Conservation (phyloP, 1,140 invertebrate genomes). For the Matsumurasca onukii region DNA sequence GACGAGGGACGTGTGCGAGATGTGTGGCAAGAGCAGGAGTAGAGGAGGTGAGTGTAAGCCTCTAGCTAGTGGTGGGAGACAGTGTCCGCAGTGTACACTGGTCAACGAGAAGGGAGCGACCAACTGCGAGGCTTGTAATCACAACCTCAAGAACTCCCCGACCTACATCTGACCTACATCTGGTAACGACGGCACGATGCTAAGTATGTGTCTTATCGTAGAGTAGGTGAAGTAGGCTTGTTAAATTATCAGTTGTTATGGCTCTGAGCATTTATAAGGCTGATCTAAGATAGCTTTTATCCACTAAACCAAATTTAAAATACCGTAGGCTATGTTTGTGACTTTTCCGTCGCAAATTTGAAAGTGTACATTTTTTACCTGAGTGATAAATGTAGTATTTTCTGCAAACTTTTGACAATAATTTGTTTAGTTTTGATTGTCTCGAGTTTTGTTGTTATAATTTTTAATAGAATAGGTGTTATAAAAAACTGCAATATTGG, state of each 20-base stretch:
- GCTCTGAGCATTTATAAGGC: slow-evolving; percentile 1
- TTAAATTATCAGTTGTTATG: slow-evolving; percentile 7
- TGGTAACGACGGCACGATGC: not conserved
- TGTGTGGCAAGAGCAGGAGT: slow-evolving; percentile 68
- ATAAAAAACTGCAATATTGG: too few species aligned
- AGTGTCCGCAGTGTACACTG: slow-evolving; percentile 76
- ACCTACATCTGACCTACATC: slow-evolving; percentile 61
- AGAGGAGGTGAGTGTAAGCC: slow-evolving; percentile 62
- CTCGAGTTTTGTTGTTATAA: too few species aligned
- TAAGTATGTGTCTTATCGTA: slow-evolving; percentile 28
- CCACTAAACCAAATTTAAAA: too few species aligned
- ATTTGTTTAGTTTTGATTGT: too few species aligned
- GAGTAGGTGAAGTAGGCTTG: slow-evolving; percentile 24
- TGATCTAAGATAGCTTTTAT: slow-evolving; percentile 16
- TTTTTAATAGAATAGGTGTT: too few species aligned
- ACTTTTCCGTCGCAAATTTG: too few species aligned
- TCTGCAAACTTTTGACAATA: too few species aligned
- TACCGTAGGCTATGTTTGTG: too few species aligned
- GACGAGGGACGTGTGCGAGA: slow-evolving; percentile 65
- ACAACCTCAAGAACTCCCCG: slow-evolving; percentile 70
- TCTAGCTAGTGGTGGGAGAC: slow-evolving; percentile 69
- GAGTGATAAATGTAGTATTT: too few species aligned
- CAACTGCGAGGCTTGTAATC: slow-evolving; percentile 66
- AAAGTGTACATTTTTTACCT: too few species aligned
- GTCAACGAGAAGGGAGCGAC: slow-evolving; percentile 70